Conservation (phyloP, 2,113 vertebrate species). For the Micromys minutus region DNA sequence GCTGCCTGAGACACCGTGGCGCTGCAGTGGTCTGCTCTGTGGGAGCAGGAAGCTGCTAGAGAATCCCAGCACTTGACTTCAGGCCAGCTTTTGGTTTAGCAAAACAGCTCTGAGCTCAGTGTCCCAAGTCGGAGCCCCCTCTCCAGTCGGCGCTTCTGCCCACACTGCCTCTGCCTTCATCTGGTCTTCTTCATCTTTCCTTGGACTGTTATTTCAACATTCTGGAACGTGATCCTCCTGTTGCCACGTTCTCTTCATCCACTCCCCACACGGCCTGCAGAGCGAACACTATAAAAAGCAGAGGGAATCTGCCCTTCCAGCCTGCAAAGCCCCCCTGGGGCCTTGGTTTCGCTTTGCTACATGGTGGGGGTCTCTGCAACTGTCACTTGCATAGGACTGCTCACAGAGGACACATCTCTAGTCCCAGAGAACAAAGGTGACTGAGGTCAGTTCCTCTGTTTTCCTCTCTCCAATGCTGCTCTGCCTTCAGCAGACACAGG, state of each 20-base stretch:
- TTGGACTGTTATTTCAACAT: slow-evolving; percentile 78
- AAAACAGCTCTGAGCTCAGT: slow-evolving; percentile 52
- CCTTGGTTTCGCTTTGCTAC: neutral
- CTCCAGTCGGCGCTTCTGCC: slow-evolving; percentile 53
- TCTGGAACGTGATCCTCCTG: slow-evolving; percentile 74
- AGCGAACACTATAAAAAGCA: slow-evolving; percentile 74
- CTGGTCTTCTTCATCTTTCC: slow-evolving; percentile 69
- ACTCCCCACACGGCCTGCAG: slow-evolving; percentile 56
- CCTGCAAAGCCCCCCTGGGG: slow-evolving; percentile 8
- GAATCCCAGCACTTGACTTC: slow-evolving; percentile 13
- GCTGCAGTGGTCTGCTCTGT: neutral
- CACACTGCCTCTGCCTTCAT: slow-evolving; percentile 72
- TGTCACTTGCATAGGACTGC: neutral
- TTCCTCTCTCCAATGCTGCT: neutral
- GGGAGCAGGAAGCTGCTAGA: neutral
- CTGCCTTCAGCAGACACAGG: neutral
- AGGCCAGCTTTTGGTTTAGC: slow-evolving; percentile 53
- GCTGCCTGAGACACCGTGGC: neutral
- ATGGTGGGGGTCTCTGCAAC: neutral
- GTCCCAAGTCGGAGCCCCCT: slow-evolving; percentile 60
- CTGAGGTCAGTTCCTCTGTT: neutral
- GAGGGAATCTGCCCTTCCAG: slow-evolving; percentile 41
- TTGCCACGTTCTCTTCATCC: slow-evolving; percentile 60
- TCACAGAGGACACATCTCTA: neutral
- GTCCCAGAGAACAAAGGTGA: neutral